Conservation (phyloP, 1,140 invertebrate genomes). For the Drosophila eugracilis region DNA sequence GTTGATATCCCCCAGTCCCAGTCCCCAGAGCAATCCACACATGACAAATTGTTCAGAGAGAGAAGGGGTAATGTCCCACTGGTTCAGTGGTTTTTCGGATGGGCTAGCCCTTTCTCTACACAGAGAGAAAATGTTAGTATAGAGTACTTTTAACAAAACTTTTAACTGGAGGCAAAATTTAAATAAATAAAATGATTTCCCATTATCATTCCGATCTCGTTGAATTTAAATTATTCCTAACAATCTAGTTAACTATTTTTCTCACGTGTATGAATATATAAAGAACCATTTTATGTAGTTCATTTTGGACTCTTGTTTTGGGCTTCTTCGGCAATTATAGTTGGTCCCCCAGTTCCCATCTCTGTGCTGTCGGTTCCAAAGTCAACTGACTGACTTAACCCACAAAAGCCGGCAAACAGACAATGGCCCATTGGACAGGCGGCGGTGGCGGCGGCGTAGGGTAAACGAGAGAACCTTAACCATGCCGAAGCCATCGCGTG, state of each 20-base stretch:
- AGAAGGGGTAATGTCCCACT: not conserved
- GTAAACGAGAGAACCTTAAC: constrained; percentile 61
- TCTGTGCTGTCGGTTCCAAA: constrained; percentile 36
- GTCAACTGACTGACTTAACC: constrained; percentile 73
- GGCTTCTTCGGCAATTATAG: constrained; percentile 57
- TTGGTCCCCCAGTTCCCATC: constrained; percentile 28
- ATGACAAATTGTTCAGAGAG: constrained; percentile 30
- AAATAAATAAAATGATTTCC: too few species aligned
- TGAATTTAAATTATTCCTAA: not conserved
- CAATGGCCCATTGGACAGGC: constrained; percentile 31
- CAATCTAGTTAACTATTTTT: not conserved
- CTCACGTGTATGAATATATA: constrained; percentile 41
- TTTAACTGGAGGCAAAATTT: too few species aligned
- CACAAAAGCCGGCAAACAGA: constrained; percentile 40
- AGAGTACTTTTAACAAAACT: not conserved
- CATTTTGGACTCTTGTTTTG: constrained; percentile 34
- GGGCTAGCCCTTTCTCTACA: not conserved
- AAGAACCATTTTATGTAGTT: constrained; percentile 58
- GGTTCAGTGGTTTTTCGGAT: constrained; percentile 5
- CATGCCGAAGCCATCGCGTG: constrained; percentile 70
- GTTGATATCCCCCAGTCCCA: not conserved
- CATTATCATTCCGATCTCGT: not conserved
- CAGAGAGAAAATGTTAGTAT: not conserved
- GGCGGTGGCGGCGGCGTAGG: too few species aligned
- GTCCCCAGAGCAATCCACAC: constrained; percentile 8